A percentile compares a stretch with the other conserved stretches of the same genome.
Conservation (phyloP, 2,797 vertebrate genomes). For the Lepus oiostolus region DNA sequence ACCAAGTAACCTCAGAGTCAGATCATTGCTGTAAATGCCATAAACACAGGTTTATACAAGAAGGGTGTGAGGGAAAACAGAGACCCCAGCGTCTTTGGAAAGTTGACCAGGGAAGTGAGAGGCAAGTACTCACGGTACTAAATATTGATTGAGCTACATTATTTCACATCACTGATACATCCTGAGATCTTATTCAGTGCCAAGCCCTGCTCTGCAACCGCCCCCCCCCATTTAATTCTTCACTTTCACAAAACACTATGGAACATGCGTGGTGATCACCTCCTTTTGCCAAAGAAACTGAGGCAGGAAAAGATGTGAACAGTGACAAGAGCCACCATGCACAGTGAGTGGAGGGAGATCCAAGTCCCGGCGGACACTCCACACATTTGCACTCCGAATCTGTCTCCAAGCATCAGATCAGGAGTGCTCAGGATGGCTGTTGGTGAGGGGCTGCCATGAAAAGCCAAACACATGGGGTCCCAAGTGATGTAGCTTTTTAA, state of each 20-base stretch:
- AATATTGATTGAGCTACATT: background rate
- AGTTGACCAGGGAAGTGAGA: background rate
- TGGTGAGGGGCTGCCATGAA: background rate
- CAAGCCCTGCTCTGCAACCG: background rate
- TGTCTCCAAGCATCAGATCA: background rate
- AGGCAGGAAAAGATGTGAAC: background rate
- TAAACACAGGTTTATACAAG: background rate
- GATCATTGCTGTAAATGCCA: background rate
- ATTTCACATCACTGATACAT: background rate
- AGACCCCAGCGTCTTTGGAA: background rate
- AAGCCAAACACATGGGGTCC: background rate
- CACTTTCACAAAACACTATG: background rate
- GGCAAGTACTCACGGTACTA: background rate
- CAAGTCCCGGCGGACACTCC: background rate
- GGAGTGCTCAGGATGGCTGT: too few relatives aligned
- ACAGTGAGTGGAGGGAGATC: too few relatives aligned
- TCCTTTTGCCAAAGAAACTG: background rate
- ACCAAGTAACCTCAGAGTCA: background rate
- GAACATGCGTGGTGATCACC: background rate
- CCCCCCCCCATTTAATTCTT: background rate
- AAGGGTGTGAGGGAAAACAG: background rate
- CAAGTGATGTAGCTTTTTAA: background rate
- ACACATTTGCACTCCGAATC: rapidly evolving
- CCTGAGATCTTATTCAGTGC: background rate
- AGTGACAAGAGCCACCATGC: rapidly evolving